A percentile compares a stretch with the other conserved stretches of the same genome.
Conservation (phyloP, 1,140 invertebrate species). For the Tribolium castaneum region DNA sequence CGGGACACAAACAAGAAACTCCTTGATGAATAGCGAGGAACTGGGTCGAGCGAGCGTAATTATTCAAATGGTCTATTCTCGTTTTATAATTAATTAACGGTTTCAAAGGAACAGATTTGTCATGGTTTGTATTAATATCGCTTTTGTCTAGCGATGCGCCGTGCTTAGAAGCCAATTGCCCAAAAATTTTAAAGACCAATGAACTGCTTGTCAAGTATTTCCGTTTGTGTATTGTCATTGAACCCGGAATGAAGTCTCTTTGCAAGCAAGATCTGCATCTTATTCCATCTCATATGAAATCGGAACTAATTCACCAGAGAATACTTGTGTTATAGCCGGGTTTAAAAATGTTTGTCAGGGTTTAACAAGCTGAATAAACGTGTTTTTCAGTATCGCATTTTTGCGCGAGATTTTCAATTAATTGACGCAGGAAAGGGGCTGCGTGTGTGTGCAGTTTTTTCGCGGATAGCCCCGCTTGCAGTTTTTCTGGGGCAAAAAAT, state of each 20-base stretch:
- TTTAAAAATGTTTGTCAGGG: background rate
- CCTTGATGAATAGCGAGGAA: conserved; percentile 42
- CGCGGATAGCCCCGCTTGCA: background rate
- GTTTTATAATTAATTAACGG: conserved; percentile 42
- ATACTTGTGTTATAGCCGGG: too few relatives aligned
- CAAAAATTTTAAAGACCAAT: background rate
- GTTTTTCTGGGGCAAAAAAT: background rate
- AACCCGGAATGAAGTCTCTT: too few relatives aligned
- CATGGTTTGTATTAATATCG: conserved; percentile 25
- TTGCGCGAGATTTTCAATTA: background rate
- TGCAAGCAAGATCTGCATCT: too few relatives aligned
- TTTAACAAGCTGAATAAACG: background rate
- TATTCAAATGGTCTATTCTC: conserved; percentile 41
- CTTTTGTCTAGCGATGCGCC: conserved; percentile 13
- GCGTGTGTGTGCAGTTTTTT: background rate
- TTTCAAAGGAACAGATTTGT: conserved; percentile 37
- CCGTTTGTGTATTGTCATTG: background rate
- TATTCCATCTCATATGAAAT: too few relatives aligned
- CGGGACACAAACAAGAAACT: conserved; percentile 43
- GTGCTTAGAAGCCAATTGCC: background rate
- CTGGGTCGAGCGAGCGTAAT: conserved; percentile 38
- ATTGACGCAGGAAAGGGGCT: background rate
- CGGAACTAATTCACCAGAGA: too few relatives aligned
- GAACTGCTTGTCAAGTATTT: background rate
- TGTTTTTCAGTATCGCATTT: background rate